A percentile compares a stretch with the other conserved stretches of the same genome.
These are phyloP conservation scores for Ochropacha duplaris DNA, from an alignment of 2,888 invertebrate genomes.

Conservation along the genomic window DNA sequence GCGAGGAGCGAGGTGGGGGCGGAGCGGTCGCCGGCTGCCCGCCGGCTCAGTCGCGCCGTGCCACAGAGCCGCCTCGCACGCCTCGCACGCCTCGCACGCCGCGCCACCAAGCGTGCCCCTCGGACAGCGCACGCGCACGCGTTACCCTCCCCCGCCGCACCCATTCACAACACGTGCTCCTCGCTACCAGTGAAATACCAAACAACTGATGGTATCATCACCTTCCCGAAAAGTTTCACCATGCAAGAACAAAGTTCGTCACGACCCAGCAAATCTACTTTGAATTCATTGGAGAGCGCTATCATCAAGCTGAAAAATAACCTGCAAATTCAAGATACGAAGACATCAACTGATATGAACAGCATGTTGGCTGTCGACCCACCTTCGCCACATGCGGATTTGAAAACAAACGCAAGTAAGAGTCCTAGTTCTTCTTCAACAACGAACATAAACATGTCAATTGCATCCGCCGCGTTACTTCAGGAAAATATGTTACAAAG, in stretches of 20 bases:
- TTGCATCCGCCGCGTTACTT: conserved; percentile 83
- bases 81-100: conserved; percentile 74
- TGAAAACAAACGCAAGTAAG: conserved; percentile 74
- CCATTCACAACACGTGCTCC: conserved; percentile 63
- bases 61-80: conserved; percentile 76
- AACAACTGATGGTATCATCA: conserved; percentile 24
- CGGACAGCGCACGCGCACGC: conserved; percentile 69
- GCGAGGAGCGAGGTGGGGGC: conserved; percentile 68
- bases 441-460: conserved; percentile 73
- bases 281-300: conserved; percentile 79
- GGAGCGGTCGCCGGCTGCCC: conserved; percentile 75
- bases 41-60: conserved; percentile 80
- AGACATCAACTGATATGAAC: conserved; percentile 65
- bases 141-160: conserved; percentile 59
- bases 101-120: conserved; percentile 51
- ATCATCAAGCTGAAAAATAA: conserved; percentile 81
- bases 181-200: conserved; percentile 30
- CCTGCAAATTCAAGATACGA: conserved; percentile 77
- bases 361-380: conserved; percentile 62
- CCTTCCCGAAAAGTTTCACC: conserved; percentile 41
- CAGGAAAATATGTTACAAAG: conserved; percentile 87
- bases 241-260: conserved; percentile 81
- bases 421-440: conserved; percentile 63
- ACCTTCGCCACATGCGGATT: conserved; percentile 60
- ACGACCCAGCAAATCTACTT: conserved; percentile 70